Conservation (phyloP, 2,113 vertebrate species). For the Scalopus aquaticus region DNA sequence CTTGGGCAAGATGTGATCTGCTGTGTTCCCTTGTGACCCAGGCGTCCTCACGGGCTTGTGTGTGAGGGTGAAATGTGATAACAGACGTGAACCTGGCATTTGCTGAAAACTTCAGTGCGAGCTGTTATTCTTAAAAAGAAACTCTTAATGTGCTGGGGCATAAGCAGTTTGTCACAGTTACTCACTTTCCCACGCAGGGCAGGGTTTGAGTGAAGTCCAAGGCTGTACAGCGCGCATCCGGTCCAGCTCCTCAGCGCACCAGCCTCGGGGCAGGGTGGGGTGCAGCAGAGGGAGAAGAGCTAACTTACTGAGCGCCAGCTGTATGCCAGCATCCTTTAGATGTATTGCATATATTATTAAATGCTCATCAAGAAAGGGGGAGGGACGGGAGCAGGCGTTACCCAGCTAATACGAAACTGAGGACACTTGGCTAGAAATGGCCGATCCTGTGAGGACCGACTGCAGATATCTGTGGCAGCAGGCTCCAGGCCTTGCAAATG, state of each 20-base stretch:
- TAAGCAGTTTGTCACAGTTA: not conserved
- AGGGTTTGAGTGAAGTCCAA: not conserved
- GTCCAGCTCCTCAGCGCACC: not conserved
- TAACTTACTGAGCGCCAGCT: not conserved
- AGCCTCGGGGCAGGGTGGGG: not conserved
- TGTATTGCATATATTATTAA: not conserved
- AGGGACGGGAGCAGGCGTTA: not conserved
- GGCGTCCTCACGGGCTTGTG: not conserved
- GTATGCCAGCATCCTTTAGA: not conserved
- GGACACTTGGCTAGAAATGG: not conserved
- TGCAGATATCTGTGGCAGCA: not conserved
- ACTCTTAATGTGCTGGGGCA: slow-evolving; percentile 18
- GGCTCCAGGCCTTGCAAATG: no score
- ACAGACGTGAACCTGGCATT: not conserved
- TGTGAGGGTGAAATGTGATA: not conserved
- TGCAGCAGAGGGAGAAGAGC: not conserved
- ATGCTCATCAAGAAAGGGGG: not conserved
- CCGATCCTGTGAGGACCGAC: rapidly evolving
- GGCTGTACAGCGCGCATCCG: not conserved
- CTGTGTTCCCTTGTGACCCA: not conserved
- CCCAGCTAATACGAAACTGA: not conserved
- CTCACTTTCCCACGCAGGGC: not conserved
- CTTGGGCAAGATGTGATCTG: no score
- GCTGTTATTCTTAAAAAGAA: slow-evolving; percentile 17
- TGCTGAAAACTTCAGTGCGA: not conserved